Evolutionary conservation across 2,113 vertebrate species (phyloP).

Genomic region (Phalacrocorax pelagicus): DNA sequence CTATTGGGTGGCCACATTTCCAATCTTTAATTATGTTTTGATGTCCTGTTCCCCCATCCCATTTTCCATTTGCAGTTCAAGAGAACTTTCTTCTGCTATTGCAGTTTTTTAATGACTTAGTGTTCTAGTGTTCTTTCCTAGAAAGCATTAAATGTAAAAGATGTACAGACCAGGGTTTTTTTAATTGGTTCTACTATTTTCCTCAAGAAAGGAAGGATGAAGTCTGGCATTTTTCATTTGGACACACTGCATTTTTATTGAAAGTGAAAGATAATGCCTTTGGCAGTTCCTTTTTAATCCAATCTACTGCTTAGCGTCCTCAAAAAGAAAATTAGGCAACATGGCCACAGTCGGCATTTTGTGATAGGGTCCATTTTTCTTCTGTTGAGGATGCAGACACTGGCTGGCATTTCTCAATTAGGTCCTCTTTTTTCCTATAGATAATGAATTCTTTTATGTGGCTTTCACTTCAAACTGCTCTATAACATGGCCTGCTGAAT

Average conservation of each 20-base stretch:
- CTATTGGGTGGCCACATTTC: background rate
- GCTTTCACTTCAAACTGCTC: constrained; percentile 24
- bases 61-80: background rate
- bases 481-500: background rate
- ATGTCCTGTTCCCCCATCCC: background rate
- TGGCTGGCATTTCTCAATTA: constrained; percentile 52
- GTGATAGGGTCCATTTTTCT: constrained; percentile 58
- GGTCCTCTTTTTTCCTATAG: background rate
- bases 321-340: constrained; percentile 58
- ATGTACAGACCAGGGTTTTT: constrained; percentile 28
- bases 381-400: constrained; percentile 29
- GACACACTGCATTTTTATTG: constrained; percentile 46
- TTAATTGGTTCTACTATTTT: constrained; percentile 59
- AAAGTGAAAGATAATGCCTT: constrained; percentile 62
- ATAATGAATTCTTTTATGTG: constrained; percentile 49
- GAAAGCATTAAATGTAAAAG: constrained; percentile 28
- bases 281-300: constrained; percentile 59
- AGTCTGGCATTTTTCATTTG: constrained; percentile 41
- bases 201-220: background rate
- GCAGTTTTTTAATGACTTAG: constrained; percentile 39
- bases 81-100: background rate
- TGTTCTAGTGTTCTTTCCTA: background rate
- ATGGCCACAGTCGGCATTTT: constrained; percentile 39
- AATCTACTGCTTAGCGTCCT: constrained; percentile 20
- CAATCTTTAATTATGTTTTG: background rate